Conservation (phyloP, 1,140 invertebrate genomes). For the Drosophila rhopaloa region DNA sequence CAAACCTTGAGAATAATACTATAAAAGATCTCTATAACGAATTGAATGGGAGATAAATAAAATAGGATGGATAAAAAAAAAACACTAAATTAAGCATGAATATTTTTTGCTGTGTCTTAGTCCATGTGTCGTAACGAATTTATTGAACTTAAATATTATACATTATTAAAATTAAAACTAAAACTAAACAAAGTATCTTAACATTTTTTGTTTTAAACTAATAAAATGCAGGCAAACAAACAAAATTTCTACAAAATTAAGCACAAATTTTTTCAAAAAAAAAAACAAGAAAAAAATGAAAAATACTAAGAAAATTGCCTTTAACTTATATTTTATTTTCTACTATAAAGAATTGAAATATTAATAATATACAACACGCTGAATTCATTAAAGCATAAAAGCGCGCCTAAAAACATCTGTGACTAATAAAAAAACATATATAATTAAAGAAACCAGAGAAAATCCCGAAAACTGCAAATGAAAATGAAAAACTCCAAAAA, state of each 20-base stretch:
- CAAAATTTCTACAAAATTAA: constrained; percentile 76
- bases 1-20: constrained; percentile 15
- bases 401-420: constrained; percentile 72
- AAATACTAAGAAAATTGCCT: constrained; percentile 69
- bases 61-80: constrained; percentile 20
- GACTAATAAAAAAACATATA: constrained; percentile 60
- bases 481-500: constrained; percentile 31
- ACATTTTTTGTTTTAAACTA: constrained; percentile 41
- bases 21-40: constrained; percentile 3
- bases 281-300: constrained; percentile 45
- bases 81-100: constrained; percentile 78
- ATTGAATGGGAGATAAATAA: constrained; percentile 15
- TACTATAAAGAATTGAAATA: constrained; percentile 56
- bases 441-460: constrained; percentile 20
- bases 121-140: constrained; percentile 82
- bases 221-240: constrained; percentile 50
- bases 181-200: constrained; percentile 29
- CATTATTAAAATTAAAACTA: constrained; percentile 48
- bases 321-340: constrained; percentile 77
- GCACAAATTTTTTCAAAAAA: constrained; percentile 71
- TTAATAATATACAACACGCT: constrained; percentile 69
- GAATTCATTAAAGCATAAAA: constrained; percentile 62
- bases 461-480: constrained; percentile 40
- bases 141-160: constrained; percentile 74
- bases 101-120: constrained; percentile 83